Base-by-base conservation (phyloP, 2,888 invertebrate species). In the Iphiclides podalirius region DNA sequence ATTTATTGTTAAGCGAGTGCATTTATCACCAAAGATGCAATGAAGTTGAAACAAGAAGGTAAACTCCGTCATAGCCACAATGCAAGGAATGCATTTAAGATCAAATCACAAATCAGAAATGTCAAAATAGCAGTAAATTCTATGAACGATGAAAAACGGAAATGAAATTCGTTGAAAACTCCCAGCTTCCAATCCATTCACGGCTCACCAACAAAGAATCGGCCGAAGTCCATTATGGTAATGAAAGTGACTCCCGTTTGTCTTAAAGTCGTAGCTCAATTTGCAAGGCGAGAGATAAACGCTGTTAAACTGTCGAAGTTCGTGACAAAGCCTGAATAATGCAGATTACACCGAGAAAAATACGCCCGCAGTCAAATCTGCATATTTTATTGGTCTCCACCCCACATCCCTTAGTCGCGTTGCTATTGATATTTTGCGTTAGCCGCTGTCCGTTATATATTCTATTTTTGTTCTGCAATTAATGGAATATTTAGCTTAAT, bases 261-360 rank as follows among this genome's bases (percentile, higher is more conserved):
- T 88, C 87, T 88, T 84, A 80, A 88, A 87, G 86, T 87, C 87
- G 87, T 85, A 83, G 86, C 87, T 88, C 87, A 88, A 88, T 88
- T 87, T 88, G 87, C 87, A 85, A 87, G 83, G 83, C 83, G 84
- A 82, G 84, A 87, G 87, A 88, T 88, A 88, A 88, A 87, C 86
- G 87, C 85, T 86, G 87, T 86, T 88, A 87, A 88, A 88, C 87
- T 86, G 87, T 88, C 87, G 86, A 88, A 88, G 85, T 86, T 86
- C 86, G 87, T 86, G 86, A 86, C 87, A 82, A 83, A 85, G 87
- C 82, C 86, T 88, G 87, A 88, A 88, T 88, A 87, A 88, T 88
- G 87, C 85, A 88, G 87, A 88, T 88, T 87, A 88, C 87, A 86
- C 79, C 64, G 81, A 81, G 85, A 88, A 87, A 88, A 88, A 88